Base-by-base conservation (phyloP, 2,888 invertebrate species). In the Hyposoter didymator region DNA sequence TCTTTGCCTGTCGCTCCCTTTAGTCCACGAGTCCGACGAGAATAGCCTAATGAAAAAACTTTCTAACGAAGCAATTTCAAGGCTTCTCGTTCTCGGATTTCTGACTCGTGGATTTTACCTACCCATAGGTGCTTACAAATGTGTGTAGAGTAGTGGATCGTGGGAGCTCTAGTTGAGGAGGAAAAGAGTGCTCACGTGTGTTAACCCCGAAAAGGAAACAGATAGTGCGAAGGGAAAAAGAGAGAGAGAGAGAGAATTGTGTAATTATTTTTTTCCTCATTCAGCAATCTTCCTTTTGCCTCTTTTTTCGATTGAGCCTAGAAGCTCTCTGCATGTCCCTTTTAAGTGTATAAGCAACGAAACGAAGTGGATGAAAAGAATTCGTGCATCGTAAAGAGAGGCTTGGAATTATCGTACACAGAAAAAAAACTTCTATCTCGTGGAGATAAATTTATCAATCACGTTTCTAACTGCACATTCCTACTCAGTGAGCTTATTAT, bases 61-160 rank as follows among this genome's bases (percentile, higher is more conserved):
- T 86, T 86, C 86, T 86, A 86, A 86, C 86, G 86, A 86, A 86
- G 86, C 86, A 86, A 84, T 86, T 86, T 86, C 84, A 84, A 86
- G 86, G 86, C 86, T 86, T 86, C 86, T 84, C 86, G 81, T 86
- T 84, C 86, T 84, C 86, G 86, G 86, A 86, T 86, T 86, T 86
- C 86, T 81, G 80, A 69, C 83, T 62, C 55, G 86, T 84, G 74
- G 78, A 86, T 86, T 86, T 84, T 78, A 84, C 85, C 78, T 74
- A 78, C 66, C 76, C 69, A 22, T 74, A 81, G 49, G 80, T 83
- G 43, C 47, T 75, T 84, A 79, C 28, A 78, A 70, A 22, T 39
- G 64, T 75, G 66, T 66, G 39, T 39, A 66, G n/a, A 66, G 35
- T 66, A 10, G 66, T 59, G 14, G 59, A 55, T 55, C n/a, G 73